A percentile compares a stretch with the other conserved stretches of the same genome.
phyloP scores from a whole-genome alignment of 2,113 vertebrate genomes.

The Condylura cristata region DNA sequence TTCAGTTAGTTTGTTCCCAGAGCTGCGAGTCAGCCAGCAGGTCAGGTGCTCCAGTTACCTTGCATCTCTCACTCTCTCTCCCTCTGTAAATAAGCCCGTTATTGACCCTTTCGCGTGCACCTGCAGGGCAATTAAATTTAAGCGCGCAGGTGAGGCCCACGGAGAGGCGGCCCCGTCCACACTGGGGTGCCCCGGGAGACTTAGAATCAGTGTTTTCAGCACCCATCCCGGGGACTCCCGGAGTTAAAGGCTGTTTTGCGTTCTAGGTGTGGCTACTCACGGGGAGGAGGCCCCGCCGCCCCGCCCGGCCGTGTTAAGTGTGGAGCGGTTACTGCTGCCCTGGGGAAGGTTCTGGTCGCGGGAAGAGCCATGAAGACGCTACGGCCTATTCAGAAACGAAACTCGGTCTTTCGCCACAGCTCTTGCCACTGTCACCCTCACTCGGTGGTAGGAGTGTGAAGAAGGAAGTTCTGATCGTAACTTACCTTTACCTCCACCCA shows the following conservation, averaged over 20 bases:
- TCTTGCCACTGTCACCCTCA: no score
- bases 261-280: not conserved
- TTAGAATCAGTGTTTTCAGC: not conserved
- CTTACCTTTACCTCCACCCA: conserved; percentile 43
- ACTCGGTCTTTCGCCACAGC: not conserved
- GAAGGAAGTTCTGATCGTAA: conserved; percentile 38
- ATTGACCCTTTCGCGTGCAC: no score
- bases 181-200: no score
- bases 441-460: not conserved
- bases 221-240: not conserved
- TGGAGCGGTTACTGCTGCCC: not conserved
- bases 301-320: not conserved
- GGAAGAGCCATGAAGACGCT: not conserved
- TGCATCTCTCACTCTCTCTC: no score
- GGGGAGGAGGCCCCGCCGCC: not conserved
- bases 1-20: no score
- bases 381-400: not conserved
- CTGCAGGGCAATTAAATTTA: no score
- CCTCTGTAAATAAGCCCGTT: no score
- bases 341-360: not conserved
- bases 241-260: not conserved
- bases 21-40: no score
- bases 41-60: no score
- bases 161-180: no score
- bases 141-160: no score